Evolutionary conservation across 2,888 invertebrate species (phyloP), one percentile per base, ranked within the genome.

Genomic region (Drosophila falleni): DNA sequence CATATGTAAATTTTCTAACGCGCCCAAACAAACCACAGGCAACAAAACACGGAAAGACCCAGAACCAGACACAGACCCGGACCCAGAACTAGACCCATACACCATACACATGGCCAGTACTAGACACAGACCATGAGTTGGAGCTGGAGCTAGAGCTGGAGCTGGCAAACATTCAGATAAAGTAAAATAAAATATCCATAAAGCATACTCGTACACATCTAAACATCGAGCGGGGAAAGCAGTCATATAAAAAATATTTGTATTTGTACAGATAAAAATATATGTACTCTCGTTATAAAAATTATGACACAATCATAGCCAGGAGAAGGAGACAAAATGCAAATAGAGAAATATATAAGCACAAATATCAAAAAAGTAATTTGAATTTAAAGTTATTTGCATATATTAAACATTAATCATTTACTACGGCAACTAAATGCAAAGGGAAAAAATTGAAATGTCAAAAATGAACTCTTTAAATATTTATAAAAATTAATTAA

Each of bases 1-100:
- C 83, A 87, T 87, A 85, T 85, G 84, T 85, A 87, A 87, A 85
- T 84, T 85, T 77, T 68, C 71, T 73, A 76, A 73, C 76, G 69
- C 78, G 61, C 55, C 54, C 68, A 42, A 42, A 44, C 60, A 71
- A 87, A 87, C 87, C 81, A 68, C 83, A 87, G 69, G 68, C 77
- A 68, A 71, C 56, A 75, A 35, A 62, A 54, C 35, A 37, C 33
- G 51, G 31, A 31, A 58, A 58, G 19, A 60, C 46, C 63, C 41
- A 31, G 41, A 33, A n/a, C 16, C 11, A n/a, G 33, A 41, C 19
- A 10, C 23, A 37, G 35, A 23, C 10, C 29, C 50, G 33, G 35
- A 16, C 56, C 29, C 29, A 29, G 1, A 29, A 6, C 16, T 5
- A 16, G 33, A 41, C 15, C 13, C 23, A 41, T 29, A 23, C n/a